Base-by-base conservation (phyloP, 2,797 vertebrate genomes). In the Sylvilagus floridanus region DNA sequence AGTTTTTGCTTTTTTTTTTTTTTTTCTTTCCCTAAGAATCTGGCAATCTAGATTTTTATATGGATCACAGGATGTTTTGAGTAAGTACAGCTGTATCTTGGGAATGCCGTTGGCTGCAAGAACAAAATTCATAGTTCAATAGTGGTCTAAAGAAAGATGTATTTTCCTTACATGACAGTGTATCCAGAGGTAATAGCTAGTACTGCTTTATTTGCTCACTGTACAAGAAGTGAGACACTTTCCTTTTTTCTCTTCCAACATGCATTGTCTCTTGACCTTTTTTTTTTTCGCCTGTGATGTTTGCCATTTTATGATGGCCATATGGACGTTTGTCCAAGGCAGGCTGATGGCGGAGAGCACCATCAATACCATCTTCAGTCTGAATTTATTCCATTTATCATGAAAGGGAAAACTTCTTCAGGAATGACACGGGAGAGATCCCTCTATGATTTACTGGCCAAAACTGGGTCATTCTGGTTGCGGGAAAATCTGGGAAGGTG, bases 121-220 rank as follows among this genome's bases (percentile, higher is more conserved):
- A 95, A 72, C 68, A 87, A 73, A 95, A 90, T 81, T 7, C 37
- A 65, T 84, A 37, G 24, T 82, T 86, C 73, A 54, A 69, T 62
- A 88, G 5, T 86, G 52, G 52, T 82, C 79, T 92, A 72, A 92
- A 84, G 57, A 93, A 82, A 95, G 76, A 77, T 91, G 88, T 60
- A 32, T 88, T 88, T 95, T 97, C 88, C 79, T 95, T 89, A 32
- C 0, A 2, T 32, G 84, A 22, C 10, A 60, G 1, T 87, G 73
- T 63, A 11, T 71, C 37, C 71, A 77, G 88, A 94, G 28, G 12
- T 71, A n/a, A 28, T 32, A 47, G 42, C 57, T 90, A 47, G 30
- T 42, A 14, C 54, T 63, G 69, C 24, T 88, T 57, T 79, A 69
- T 90, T 93, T 78, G 30, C 62, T 88, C 42, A 66, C n/a, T 72